These are phyloP conservation scores for Sarcophaga rosellei DNA, from an alignment of 2,888 invertebrate species.

Conservation along the genomic window DNA sequence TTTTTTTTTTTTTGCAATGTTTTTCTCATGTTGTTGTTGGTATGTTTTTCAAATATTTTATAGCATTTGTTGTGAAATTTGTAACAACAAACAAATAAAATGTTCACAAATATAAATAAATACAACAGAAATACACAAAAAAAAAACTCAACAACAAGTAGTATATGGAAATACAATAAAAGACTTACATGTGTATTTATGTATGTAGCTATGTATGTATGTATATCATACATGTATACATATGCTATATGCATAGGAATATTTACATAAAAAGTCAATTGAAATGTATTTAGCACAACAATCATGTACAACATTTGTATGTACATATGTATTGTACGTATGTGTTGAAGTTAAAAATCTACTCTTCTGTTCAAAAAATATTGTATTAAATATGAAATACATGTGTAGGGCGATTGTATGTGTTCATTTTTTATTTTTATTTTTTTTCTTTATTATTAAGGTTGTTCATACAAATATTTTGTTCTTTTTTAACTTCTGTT, in stretches of 20 bases:
- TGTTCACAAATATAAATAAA: not conserved
- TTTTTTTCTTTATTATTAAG: too few relatives aligned
- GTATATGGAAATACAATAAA: conserved; percentile 27
- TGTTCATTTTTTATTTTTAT: too few relatives aligned
- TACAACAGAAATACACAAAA: not conserved
- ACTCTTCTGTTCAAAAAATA: too few relatives aligned
- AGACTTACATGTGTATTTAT: not conserved
- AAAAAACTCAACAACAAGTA: not conserved
- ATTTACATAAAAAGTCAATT: conserved; percentile 54
- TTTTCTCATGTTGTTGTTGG: not conserved
- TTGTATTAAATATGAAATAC: too few relatives aligned
- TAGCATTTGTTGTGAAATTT: not conserved
- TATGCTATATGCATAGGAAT: not conserved
- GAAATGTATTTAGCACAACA: conserved; percentile 41
- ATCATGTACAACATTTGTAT: conserved; percentile 20
- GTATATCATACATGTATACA: not conserved
- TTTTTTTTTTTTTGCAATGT: not conserved
- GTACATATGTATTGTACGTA: not conserved
- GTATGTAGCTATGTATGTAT: not conserved
- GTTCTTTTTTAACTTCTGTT: too few relatives aligned
- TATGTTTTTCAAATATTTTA: not conserved
- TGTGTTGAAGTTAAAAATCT: too few relatives aligned
- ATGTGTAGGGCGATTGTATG: too few relatives aligned
- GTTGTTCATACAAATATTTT: too few relatives aligned
- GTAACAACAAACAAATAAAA: not conserved